Conservation (phyloP, 2,797 vertebrate species). For the Ataeniobius toweri region DNA sequence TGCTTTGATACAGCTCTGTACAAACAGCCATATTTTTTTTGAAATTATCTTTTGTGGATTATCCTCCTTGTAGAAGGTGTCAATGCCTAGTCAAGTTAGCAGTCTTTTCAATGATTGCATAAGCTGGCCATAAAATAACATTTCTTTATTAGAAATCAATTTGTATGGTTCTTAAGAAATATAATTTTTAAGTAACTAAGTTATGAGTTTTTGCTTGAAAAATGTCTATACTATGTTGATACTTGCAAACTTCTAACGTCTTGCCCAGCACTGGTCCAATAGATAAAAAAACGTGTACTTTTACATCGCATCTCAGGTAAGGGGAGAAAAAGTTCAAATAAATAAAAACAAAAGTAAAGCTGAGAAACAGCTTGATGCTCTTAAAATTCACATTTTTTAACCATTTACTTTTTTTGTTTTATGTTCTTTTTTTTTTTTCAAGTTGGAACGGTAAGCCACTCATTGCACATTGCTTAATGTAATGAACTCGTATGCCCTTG, state of each 20-base stretch:
- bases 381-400: not conserved
- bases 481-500: constrained; percentile 47
- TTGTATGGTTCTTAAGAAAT: not conserved
- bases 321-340: not conserved
- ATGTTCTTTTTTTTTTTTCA: not conserved
- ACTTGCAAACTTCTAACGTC: not conserved
- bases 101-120: not conserved
- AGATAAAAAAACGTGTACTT: not conserved
- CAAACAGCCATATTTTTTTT: not conserved
- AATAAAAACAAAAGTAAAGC: not conserved
- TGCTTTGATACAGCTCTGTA: not conserved
- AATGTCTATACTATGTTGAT: too few relatives aligned
- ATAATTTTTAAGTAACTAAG: not conserved
- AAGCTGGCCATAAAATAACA: not conserved
- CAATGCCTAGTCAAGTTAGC: not conserved
- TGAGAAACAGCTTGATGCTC: not conserved
- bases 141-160: not conserved
- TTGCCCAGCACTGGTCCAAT: not conserved
- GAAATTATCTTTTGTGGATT: not conserved
- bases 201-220: not conserved
- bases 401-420: not conserved
- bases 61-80: not conserved
- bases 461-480: not conserved
- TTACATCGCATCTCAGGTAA: not conserved
- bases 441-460: not conserved